Evolutionary conservation across 30 jellyfish, hydroid and myxozoan genomes (phyloP), one percentile per base, ranked within the genome.

Genomic region (Catostylus mosaicus): DNA sequence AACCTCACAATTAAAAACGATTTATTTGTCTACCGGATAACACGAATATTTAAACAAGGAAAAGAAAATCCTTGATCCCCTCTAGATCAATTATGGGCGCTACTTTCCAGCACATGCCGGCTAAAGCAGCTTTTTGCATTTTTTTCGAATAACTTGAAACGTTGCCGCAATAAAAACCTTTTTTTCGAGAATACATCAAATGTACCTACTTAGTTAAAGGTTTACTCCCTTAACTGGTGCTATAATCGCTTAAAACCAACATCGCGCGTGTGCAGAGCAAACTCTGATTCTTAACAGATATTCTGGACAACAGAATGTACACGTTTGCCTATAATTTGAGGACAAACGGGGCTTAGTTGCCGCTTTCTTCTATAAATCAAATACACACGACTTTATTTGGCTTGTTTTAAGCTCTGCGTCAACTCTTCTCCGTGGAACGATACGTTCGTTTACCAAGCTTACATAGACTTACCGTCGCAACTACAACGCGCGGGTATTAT

Each of bases 301-400:
- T 9, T 35, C 30, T 11, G 11, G 67, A 57, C 40, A 37, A 57
- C 43, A 61, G 47, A 23, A 76, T 59, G 87, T 76, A 59, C 87
- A 76, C 87, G 77, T 56, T 76, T 76, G 47, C 6, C 36, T 76
- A 14, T 24, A 54, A 35, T 2, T 45, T 57, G 67, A 31, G 26
- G 50, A 59, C 45, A 32, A 57, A 45, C 80, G 59, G 24, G 46
- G 37, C 48, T 54, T 60, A 33, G 56, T 54, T 76, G 76, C 56
- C 31, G 5, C 48, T 14, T 60, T 54, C 33, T 76, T 38, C 51
- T 76, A 33, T 9, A 45, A 11, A n/a, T 38, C 67, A 76, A 76
- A 76, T 31, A 76, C 87, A 76, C 87, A 76, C 87, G 87, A 76
- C 77, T 76, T 30, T 76, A 54, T 76, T 76, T 76, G 87, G 38